Evolutionary conservation across 2,888 invertebrate species (phyloP).

Genomic region (Pristionchus mayeri): DNA sequence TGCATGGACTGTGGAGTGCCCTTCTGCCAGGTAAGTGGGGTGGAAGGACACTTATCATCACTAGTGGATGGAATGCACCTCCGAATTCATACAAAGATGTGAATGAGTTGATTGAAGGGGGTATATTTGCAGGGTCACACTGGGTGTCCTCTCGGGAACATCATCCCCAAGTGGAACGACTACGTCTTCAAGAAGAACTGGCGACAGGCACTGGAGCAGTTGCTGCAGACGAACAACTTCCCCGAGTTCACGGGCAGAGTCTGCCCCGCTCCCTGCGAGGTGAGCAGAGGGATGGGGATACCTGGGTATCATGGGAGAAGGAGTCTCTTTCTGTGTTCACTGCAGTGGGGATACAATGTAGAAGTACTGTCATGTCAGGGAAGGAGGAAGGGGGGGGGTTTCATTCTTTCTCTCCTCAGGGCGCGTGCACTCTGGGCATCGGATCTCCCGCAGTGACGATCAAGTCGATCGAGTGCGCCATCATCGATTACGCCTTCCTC

Average conservation of each 20-base stretch:
- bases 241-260: slow-evolving; percentile 85
- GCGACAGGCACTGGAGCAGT: slow-evolving; percentile 91
- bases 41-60: too few relatives aligned
- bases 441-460: slow-evolving; percentile 97
- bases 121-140: slow-evolving; percentile 85
- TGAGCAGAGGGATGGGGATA: too few relatives aligned
- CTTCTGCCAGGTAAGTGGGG: slow-evolving; percentile 84
- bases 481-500: slow-evolving; percentile 97
- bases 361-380: too few relatives aligned
- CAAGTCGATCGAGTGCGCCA: slow-evolving; percentile 98
- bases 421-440: slow-evolving; percentile 95
- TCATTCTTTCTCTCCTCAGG: slow-evolving; percentile 79
- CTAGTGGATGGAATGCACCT: too few relatives aligned
- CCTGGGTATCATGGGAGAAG: too few relatives aligned
- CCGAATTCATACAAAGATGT: too few relatives aligned
- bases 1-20: slow-evolving; percentile 99
- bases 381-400: too few relatives aligned
- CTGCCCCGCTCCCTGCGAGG: slow-evolving; percentile 93
- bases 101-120: too few relatives aligned
- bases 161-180: slow-evolving; percentile 99
- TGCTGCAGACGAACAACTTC: slow-evolving; percentile 98
- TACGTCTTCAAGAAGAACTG: slow-evolving; percentile 87
- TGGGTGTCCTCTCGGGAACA: slow-evolving; percentile 97
- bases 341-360: too few relatives aligned
- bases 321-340: too few relatives aligned